Evolutionary conservation across 1,140 invertebrate species (phyloP), one percentile per base, ranked within the genome.

Genomic region (Andricus grossulariae): DNA sequence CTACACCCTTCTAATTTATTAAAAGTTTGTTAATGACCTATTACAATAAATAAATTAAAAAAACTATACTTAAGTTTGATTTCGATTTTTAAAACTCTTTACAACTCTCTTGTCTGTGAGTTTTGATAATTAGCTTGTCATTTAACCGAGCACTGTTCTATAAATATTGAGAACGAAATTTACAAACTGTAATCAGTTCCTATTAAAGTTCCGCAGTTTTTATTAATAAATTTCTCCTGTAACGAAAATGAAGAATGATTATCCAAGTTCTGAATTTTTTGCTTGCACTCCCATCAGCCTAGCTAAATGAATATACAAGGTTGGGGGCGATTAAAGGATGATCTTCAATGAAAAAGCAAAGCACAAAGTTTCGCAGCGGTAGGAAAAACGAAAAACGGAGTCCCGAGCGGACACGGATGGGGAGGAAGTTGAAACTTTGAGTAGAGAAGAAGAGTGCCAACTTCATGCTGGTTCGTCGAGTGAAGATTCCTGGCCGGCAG

Each of bases 271-370:
- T 2, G 32, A 60, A 66, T 1, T 66, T 66, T 21, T 66, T 39
- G 39, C 57, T 66, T 15, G 19, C 13, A 25, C 21, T 7, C 19
- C 18, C 55, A 13, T 25, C 19, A 57, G 32, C 25, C 32, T 66
- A 16, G 12, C 13, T 66, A 66, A 66, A 66, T 32, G 57, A 66
- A 66, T 66, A 66, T 66, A 66, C 25, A 66, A 66, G 57, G 16
- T 32, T 66, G 21, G 57, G 32, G 54, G 76, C 86, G 89, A 90
- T 90, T 90, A 90, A 90, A 88, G 82, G 79, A 82, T 88, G 87
- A 90, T 89, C 83, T 82, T 60, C 77, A 78, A 83, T 85, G 83
- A 87, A 86, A 86, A 86, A 88, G 85, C 82, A 77, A 82, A 78
- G 78, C 74, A 52, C 81, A 82, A 89, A 89, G 87, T 88, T 88